These are phyloP conservation scores for Lysiphlebus fabarum DNA, from an alignment of 1,140 invertebrate species.

Conservation along the genomic window DNA sequence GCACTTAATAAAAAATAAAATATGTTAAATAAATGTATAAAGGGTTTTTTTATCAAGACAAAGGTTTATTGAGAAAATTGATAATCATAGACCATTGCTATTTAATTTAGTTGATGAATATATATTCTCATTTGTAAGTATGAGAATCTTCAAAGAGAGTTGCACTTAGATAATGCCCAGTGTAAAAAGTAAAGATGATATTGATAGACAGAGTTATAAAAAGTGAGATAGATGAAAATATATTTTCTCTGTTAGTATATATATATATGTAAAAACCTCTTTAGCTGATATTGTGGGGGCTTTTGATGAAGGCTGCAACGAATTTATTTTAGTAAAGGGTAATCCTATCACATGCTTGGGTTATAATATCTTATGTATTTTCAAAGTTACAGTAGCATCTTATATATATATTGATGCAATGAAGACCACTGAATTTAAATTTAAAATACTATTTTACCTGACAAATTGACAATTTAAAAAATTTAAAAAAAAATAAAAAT, in stretches of 20 bases:
- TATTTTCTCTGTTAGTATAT: constrained; percentile 23
- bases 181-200: constrained; percentile 21
- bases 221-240: constrained; percentile 21
- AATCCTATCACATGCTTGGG: constrained; percentile 55
- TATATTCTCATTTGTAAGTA: too few relatives aligned
- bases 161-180: constrained; percentile 57
- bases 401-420: too few relatives aligned
- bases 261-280: constrained; percentile 8
- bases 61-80: constrained; percentile 55
- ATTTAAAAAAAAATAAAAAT: not conserved
- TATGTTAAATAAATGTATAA: constrained; percentile 5
- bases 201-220: constrained; percentile 11
- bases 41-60: constrained; percentile 26
- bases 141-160: constrained; percentile 53
- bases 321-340: constrained; percentile 57
- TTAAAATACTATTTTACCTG: too few relatives aligned
- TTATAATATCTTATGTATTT: constrained; percentile 50
- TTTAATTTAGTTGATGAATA: constrained; percentile 49
- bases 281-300: constrained; percentile 47
- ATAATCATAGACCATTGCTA: constrained; percentile 56
- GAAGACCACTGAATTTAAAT: too few relatives aligned
- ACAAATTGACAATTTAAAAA: too few relatives aligned
- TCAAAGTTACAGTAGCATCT: constrained; percentile 17
- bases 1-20: constrained; percentile 41
- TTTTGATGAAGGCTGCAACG: constrained; percentile 54